phyloP scores from a whole-genome alignment of 2,113 vertebrate genomes.

The Scatophagus argus region DNA sequence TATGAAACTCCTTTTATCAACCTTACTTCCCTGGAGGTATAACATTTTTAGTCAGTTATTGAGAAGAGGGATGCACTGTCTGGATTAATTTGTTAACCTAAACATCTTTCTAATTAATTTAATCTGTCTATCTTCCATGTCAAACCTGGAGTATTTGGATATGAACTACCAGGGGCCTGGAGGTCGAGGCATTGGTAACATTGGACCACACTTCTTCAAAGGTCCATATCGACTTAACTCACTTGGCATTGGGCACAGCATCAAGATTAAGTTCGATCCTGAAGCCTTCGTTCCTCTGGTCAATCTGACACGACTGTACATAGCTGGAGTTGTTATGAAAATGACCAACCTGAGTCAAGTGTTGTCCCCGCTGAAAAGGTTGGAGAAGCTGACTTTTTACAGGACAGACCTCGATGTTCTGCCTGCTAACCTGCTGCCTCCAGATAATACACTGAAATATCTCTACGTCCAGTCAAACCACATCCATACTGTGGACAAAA shows the following conservation, averaged over 20 bases:
- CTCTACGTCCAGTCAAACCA: conserved; percentile 41
- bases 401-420: conserved; percentile 23
- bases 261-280: neutral
- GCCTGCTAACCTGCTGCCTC: conserved; percentile 33
- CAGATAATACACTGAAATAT: conserved; percentile 19
- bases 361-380: conserved; percentile 24
- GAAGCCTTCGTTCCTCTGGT: conserved; percentile 30
- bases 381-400: conserved; percentile 22
- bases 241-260: conserved; percentile 3
- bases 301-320: conserved; percentile 1
- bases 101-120: too few relatives aligned
- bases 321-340: conserved; percentile 37
- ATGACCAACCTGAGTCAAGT: conserved; percentile 25
- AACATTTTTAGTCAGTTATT: neutral
- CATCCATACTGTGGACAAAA: conserved; percentile 38
- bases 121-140: conserved; percentile 2
- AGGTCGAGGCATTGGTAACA: conserved; percentile 28
- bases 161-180: conserved; percentile 49
- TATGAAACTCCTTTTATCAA: conserved; percentile 20
- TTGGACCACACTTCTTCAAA: conserved; percentile 35
- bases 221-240: neutral
- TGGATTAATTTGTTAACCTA: neutral
- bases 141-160: conserved; percentile 14
- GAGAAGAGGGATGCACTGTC: neutral
- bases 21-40: conserved; percentile 40